Evolutionary conservation across 2,797 vertebrate genomes (phyloP), one percentile per base, ranked within the genome.

Genomic region (Anomalospiza imberbis): DNA sequence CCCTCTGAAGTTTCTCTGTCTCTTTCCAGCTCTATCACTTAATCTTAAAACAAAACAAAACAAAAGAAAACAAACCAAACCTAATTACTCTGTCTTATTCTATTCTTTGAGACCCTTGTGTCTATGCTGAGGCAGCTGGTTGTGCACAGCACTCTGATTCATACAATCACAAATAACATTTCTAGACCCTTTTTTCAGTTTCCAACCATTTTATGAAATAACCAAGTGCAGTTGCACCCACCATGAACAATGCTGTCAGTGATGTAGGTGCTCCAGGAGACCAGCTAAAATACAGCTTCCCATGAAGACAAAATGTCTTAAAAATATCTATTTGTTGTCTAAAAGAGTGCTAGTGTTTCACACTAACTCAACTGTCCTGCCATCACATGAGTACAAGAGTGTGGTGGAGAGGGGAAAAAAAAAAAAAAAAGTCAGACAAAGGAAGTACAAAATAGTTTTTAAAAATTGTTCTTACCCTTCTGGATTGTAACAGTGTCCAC

Each of bases 341-440:
- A 28, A 79, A 58, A 13, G 3, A 13, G 6, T 9, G 45, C 38
- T 68, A 2, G 1, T 67, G 36, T 75, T 77, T 86, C 22, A 50
- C 31, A 44, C 2, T 53, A 60, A n/a, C 10, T 74, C 29, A 45
- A 3, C 2, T 68, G 34, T 74, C 34, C 24, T 74, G n/a, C 4
- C 48, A 4, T 51, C 44, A 12, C 12, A 10, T 6, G 6, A 3
- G 0, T 32, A 20, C 3, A 28, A 40, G 16, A 76, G 8, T 5
- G 2, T 29, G 13, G 9, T 53, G 13, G 10, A 93, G 10, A 70
- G 19, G n/a, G n/a, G 34, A 34, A 34, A 25, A 57, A 29, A 87
- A 57, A 62, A 44, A 50, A 40, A 54, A 53, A 47, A 18, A 88
- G 3, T 28, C 29, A 80, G 48, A n/a, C 1, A 36, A 62, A 54